These are phyloP conservation scores for Galeopterus variegatus DNA, from an alignment of 2,113 vertebrate genomes.

Conservation along the genomic window DNA sequence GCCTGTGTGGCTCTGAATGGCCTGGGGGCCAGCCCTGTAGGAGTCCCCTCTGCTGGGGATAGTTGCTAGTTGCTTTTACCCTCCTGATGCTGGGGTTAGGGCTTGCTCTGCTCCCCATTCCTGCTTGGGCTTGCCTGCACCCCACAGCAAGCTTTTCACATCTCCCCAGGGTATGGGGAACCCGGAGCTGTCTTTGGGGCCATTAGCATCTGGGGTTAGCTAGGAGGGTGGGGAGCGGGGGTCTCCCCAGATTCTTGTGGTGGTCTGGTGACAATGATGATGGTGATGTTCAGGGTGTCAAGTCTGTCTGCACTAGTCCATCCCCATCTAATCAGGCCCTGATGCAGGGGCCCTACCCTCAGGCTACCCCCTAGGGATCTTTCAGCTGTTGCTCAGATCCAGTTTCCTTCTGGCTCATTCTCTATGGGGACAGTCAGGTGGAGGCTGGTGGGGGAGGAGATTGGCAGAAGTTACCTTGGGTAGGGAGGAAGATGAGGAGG, in stretches of 20 bases:
- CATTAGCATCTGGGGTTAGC: background rate
- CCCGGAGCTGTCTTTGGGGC: background rate
- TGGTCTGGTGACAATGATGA: background rate
- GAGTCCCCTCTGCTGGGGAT: background rate
- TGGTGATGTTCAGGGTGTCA: background rate
- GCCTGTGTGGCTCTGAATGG: background rate
- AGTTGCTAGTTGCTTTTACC: background rate
- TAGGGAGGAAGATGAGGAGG: background rate
- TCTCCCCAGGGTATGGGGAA: background rate
- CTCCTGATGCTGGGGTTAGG: background rate
- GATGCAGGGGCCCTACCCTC: background rate
- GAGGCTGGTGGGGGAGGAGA: background rate
- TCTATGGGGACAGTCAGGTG: background rate
- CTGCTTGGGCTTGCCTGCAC: background rate
- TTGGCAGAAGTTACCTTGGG: background rate
- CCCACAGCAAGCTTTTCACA: background rate
- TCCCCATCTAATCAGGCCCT: background rate
- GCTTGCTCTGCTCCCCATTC: background rate
- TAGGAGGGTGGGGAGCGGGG: background rate
- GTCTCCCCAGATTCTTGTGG: background rate
- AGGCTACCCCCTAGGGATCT: background rate
- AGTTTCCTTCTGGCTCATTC: constrained; percentile 8
- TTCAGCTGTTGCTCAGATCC: background rate
- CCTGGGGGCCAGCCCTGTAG: background rate
- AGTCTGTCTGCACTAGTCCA: background rate